Evolutionary conservation across 1,140 invertebrate genomes (phyloP).

Genomic region (Hyles vespertilio): DNA sequence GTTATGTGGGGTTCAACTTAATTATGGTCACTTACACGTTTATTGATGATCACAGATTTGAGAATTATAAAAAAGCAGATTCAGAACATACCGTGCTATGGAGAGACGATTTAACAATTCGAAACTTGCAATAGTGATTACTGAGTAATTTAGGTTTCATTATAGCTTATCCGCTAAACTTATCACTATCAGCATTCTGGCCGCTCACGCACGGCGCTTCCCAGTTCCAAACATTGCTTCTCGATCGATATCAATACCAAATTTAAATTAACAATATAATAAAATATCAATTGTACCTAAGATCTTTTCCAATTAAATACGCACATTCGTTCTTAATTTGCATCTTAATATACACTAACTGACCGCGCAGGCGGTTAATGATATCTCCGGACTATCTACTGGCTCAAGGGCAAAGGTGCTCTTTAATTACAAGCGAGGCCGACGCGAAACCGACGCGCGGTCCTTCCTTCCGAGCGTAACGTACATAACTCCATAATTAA

Average conservation of each 20-base stretch:
- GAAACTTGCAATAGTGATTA: conserved; percentile 71
- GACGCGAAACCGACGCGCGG: conserved; percentile 18
- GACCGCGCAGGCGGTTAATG: conserved; percentile 29
- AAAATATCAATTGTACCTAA: conserved; percentile 76
- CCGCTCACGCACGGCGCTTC: conserved; percentile 45
- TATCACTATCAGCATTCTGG: conserved; percentile 65
- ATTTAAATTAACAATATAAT: conserved; percentile 74
- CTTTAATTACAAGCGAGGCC: conserved; percentile 6
- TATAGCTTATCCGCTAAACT: conserved; percentile 69
- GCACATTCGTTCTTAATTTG: conserved; percentile 63
- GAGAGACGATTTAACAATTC: conserved; percentile 68
- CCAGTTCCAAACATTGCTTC: conserved; percentile 65
- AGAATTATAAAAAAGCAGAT: conserved; percentile 73
- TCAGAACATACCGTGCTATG: conserved; percentile 73
- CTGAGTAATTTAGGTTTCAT: conserved; percentile 71
- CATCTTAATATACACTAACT: conserved; percentile 59
- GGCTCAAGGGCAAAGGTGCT: conserved; percentile 24
- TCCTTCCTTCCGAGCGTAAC: conserved; percentile 37
- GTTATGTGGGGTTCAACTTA: conserved; percentile 52
- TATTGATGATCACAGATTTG: conserved; percentile 74
- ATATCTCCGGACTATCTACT: conserved; percentile 30
- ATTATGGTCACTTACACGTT: conserved; percentile 66
- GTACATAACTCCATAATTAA: conserved; percentile 62
- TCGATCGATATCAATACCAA: conserved; percentile 70
- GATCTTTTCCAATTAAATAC: conserved; percentile 70